Evolutionary conservation across 2,888 invertebrate species (phyloP), one percentile per base, ranked within the genome.

Genomic region (Oegoconia quadripuncta): DNA sequence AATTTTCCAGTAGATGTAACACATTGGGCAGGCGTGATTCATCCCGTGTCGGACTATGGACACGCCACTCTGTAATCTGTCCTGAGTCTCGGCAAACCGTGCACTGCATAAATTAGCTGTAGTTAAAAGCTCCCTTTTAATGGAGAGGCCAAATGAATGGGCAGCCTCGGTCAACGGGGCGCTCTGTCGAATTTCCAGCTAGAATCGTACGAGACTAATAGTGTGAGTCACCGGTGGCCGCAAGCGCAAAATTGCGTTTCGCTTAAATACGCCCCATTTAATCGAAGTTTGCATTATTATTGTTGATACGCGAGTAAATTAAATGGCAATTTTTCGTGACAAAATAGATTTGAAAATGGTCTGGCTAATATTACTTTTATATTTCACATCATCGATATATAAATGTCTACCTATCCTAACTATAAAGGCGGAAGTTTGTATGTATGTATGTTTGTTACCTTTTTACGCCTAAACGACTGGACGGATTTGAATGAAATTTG

Each of bases 61-160:
- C 25, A 67, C 64, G 59, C 72, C 67, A 65, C 76, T 83, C 81
- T 82, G 79, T 83, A 82, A 83, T 84, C 82, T 83, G 82, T 78
- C 79, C 69, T 59, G 25, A 20, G 32, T 33, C 32, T 34, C 37
- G 56, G 60, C 66, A 70, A 80, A 72, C 75, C 78, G 74, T 78
- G 78, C 69, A 55, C 72, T 75, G 82, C 79, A 83, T 83, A 82
- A 81, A 81, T 83, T 83, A 78, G 74, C 74, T 70, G 70, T 74
- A 80, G 82, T 83, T 84, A 83, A 81, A 83, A 81, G 79, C 79
- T 66, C 70, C 76, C 74, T 76, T 81, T 81, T 80, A 83, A 81
- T 82, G 77, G 78, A 64, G 70, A 71, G 69, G 55, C 70, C 64
- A 83, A 83, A 83, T 83, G 78, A 83, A 82, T 79, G 79, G 80